These are phyloP conservation scores for Drosophila merina DNA, from an alignment of 2,888 invertebrate species.

Conservation along the genomic window DNA sequence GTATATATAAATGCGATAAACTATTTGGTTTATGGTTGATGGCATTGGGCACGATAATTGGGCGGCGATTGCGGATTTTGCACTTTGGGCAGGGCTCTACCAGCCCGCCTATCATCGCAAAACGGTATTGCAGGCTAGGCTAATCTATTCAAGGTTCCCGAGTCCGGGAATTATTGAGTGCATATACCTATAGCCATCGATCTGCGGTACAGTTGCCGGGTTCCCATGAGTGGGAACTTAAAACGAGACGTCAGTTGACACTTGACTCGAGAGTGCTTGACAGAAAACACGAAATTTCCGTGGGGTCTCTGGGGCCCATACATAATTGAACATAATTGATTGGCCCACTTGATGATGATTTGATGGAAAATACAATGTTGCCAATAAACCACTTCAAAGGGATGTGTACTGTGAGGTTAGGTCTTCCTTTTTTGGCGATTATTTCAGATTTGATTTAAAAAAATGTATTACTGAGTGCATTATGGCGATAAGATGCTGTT, in stretches of 20 bases:
- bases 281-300: conserved; percentile 34
- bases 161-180: conserved; percentile 4
- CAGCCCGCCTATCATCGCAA: conserved; percentile 17
- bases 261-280: conserved; percentile 32
- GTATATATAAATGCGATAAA: conserved; percentile 43
- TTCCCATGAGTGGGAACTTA: conserved; percentile 52
- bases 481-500: conserved; percentile 25
- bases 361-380: conserved; percentile 17
- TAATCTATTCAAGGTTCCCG: conserved; percentile 45
- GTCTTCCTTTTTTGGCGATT: background rate
- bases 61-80: conserved; percentile 51
- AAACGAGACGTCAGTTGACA: conserved; percentile 46
- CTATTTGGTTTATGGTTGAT: conserved; percentile 16
- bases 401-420: conserved; percentile 19
- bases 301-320: conserved; percentile 37
- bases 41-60: conserved; percentile 38
- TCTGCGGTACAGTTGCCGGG: conserved; percentile 33
- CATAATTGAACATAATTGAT: conserved; percentile 73
- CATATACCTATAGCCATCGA: conserved; percentile 8
- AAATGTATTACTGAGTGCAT: conserved; percentile 8
- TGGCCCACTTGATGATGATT: conserved; percentile 55
- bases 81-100: conserved; percentile 50
- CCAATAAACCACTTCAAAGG: background rate
- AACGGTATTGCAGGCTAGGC: conserved; percentile 5
- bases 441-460: background rate